Evolutionary conservation across 2,113 vertebrate genomes (phyloP).

Genomic region (Cavia aperea): DNA sequence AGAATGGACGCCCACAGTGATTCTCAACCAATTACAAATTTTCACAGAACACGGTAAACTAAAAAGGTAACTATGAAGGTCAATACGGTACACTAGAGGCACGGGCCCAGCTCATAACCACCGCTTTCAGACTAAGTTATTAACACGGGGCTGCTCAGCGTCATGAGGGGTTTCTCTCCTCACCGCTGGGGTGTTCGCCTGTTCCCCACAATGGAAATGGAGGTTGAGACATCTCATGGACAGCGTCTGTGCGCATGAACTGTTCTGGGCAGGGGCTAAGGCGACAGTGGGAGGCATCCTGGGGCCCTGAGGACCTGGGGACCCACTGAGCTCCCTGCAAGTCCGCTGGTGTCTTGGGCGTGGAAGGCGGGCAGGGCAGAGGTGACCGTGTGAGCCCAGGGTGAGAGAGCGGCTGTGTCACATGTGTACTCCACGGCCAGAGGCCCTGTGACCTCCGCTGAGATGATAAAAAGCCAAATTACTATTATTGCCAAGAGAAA

Average conservation of each 20-base stretch:
- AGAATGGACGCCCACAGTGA: constrained; percentile 90
- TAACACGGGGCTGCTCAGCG: constrained; percentile 76
- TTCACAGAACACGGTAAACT: constrained; percentile 86
- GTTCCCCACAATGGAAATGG: constrained; percentile 25
- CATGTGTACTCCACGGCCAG: constrained; percentile 1
- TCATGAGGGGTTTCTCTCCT: constrained; percentile 71
- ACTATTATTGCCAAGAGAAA: constrained; percentile 38
- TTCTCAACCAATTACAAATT: constrained; percentile 89
- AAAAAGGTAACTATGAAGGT: constrained; percentile 86
- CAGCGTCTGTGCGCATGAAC: constrained; percentile 2
- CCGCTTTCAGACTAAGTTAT: constrained; percentile 76
- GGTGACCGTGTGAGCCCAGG: neutral
- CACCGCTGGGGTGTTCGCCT: constrained; percentile 58
- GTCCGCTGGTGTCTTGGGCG: constrained; percentile 32
- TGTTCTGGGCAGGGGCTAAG: neutral
- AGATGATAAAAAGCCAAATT: constrained; percentile 59
- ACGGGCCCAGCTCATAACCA: constrained; percentile 87
- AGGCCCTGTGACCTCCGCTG: constrained; percentile 23
- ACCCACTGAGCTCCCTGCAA: constrained; percentile 42
- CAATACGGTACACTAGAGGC: constrained; percentile 94
- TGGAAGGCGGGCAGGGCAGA: neutral
- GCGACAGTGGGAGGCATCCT: neutral
- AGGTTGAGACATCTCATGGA: constrained; percentile 57
- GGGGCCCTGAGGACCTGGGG: constrained; percentile 24
- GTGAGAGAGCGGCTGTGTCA: neutral